A percentile compares a stretch with the other conserved stretches of the same genome.
Evolutionary conservation across 1,140 invertebrate genomes (phyloP).

Genomic region (Lasaia peninsularis): DNA sequence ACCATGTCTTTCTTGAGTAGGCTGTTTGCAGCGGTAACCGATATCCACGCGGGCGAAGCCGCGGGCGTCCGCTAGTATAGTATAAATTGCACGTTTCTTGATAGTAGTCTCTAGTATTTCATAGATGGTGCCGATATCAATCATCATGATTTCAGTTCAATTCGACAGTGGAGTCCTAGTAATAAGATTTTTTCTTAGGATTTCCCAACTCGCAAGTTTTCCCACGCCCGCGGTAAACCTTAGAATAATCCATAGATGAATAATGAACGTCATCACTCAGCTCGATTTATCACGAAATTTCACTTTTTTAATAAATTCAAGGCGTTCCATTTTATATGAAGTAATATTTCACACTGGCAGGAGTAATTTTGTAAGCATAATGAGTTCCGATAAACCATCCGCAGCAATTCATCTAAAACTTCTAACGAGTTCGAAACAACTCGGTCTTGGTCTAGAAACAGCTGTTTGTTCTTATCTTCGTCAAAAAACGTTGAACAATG

Average conservation of each 20-base stretch:
- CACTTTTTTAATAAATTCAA: conserved; percentile 8
- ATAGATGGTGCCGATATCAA: too few species aligned
- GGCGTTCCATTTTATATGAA: conserved; percentile 4
- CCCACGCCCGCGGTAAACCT: background rate
- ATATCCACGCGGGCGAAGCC: too few species aligned
- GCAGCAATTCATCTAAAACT: conserved; percentile 7
- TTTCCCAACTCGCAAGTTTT: background rate
- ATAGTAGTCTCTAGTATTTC: too few species aligned
- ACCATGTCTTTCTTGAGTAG: too few species aligned
- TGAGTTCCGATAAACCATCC: conserved; percentile 10
- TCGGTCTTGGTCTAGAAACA: conserved; percentile 5
- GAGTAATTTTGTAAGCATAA: conserved; percentile 3
- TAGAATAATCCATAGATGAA: conserved; percentile 1
- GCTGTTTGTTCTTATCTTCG: background rate
- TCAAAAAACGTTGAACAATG: background rate
- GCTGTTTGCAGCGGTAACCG: too few species aligned
- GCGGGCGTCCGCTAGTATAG: too few species aligned
- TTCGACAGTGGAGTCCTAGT: background rate
- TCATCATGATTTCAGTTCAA: too few species aligned
- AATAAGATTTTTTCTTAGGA: background rate
- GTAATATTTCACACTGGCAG: conserved; percentile 8
- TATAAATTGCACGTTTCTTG: too few species aligned
- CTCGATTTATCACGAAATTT: conserved; percentile 3
- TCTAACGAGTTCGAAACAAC: conserved; percentile 4
- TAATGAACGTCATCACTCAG: background rate